Evolutionary conservation across 2,888 invertebrate species (phyloP), one percentile per base, ranked within the genome.

Genomic region (Apamea anceps): DNA sequence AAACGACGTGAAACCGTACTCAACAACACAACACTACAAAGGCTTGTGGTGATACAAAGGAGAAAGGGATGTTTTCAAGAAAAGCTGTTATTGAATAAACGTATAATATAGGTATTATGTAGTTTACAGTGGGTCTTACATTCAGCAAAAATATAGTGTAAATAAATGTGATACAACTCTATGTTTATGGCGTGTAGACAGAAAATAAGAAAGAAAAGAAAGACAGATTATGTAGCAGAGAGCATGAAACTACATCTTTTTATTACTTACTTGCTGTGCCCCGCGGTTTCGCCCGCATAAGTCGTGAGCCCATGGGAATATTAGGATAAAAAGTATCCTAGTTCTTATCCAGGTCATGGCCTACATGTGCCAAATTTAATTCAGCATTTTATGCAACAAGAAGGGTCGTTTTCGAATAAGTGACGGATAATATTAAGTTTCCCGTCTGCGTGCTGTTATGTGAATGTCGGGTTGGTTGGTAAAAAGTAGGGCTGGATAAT

Each of bases 1-100:
- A 75, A 85, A 83, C 51, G 66, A 72, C 28, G 70, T 73, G 77
- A 73, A 85, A 81, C 85, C 62, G 71, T 84, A 80, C 77, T 77
- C 81, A 73, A 75, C 79, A 83, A 72, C 60, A 65, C 63, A 79
- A 54, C 63, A 77, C 63, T 74, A 81, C 84, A 85, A 84, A 85
- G 65, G 74, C 77, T 51, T 62, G 48, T 66, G 25, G 25, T 65
- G 72, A 3, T 75, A 76, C 75, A 84, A 84, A 84, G 72, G 65
- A 57, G n/a, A 65, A 63, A 73, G 73, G 62, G 72, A 72, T 79
- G 66, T 79, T 77, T 68, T 68, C 60, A 76, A 74, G 73, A 45
- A 77, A 75, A 68, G 48, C 71, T 77, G 65, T 71, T 74, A 84
- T 75, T 68, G 77, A 77, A 87, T 81, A 72, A 79, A 75, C 51